Evolutionary conservation across 2,797 vertebrate species (phyloP), one percentile per base, ranked within the genome.

Genomic region (Helarctos malayanus): DNA sequence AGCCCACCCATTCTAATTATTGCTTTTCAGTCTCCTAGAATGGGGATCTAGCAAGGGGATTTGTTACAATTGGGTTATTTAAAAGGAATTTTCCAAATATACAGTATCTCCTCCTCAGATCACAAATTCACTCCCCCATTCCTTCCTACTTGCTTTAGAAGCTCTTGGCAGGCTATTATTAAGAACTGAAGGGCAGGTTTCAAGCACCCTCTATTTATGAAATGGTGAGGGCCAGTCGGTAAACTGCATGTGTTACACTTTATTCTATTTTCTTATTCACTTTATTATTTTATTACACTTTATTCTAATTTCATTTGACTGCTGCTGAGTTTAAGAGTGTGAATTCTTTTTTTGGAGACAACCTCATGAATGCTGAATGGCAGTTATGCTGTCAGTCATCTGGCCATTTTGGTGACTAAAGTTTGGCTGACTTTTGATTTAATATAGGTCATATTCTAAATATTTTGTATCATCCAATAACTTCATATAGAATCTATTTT

Each of bases 71-170:
- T 93, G 97, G 61, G 88, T 91, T 97, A 97, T 89, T 98, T 94
- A 94, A 97, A 97, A 89, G 94, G 95, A 96, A 96, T 98, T 98
- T 97, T 98, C 97, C 96, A 97, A 95, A 93, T 91, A 95, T 93
- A 96, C 45, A 89, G 88, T 95, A 91, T 97, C 84, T 98, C 92
- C 91, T 97, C 59, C 91, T 89, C 54, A 84, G 92, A 94, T 97
- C 90, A 89, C 84, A 94, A 92, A 59, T 80, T 97, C 63, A 97
- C 96, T 86, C 95, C 95, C 90, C 94, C 65, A 78, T 92, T 95
- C 84, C 91, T 98, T 97, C 92, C 52, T 79, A 56, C 45, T 93
- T 83, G 69, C 95, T 97, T 96, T 97, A 75, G 79, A 97, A 97
- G 29, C 59, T 71, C 14, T 27, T 91, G 97, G 79, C 97, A 98